phyloP scores from a whole-genome alignment of 2,113 vertebrate species.

The Lepus timidus region DNA sequence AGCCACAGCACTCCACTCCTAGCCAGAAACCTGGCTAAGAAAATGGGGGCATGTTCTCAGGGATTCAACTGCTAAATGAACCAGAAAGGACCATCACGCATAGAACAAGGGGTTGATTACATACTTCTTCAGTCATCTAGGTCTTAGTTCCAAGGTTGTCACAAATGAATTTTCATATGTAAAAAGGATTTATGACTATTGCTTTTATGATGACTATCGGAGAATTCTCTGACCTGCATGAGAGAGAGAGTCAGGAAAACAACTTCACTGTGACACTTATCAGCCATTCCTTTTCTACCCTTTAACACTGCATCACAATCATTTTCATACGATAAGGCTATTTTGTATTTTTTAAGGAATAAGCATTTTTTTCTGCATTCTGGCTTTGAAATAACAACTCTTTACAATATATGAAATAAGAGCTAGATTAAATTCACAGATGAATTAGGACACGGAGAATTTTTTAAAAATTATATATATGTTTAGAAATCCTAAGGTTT shows the following conservation, averaged over 20 bases:
- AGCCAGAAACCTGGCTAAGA: neutral
- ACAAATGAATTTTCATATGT: conserved; percentile 39
- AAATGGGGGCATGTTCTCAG: neutral
- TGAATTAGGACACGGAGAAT: conserved; percentile 59
- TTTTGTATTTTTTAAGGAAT: conserved; percentile 23
- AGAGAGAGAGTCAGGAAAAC: neutral
- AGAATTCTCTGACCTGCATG: neutral
- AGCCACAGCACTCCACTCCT: neutral
- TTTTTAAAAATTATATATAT: conserved; percentile 74
- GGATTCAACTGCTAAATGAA: neutral
- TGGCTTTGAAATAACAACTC: conserved; percentile 37
- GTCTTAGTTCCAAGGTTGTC: conserved; percentile 59
- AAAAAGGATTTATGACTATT: conserved; percentile 33
- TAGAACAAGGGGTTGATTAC: conserved; percentile 6
- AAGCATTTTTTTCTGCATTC: neutral
- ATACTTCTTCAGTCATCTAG: conserved; percentile 44
- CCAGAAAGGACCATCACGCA: neutral
- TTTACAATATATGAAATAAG: neutral
- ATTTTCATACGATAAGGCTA: neutral
- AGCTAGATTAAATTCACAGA: neutral
- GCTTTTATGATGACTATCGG: neutral
- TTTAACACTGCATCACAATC: neutral
- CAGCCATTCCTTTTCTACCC: neutral
- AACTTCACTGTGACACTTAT: neutral
- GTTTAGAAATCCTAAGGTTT: conserved; percentile 73